Evolutionary conservation across 2,113 vertebrate species (phyloP), one percentile per base, ranked within the genome.

Genomic region (Spermophilus dauricus): DNA sequence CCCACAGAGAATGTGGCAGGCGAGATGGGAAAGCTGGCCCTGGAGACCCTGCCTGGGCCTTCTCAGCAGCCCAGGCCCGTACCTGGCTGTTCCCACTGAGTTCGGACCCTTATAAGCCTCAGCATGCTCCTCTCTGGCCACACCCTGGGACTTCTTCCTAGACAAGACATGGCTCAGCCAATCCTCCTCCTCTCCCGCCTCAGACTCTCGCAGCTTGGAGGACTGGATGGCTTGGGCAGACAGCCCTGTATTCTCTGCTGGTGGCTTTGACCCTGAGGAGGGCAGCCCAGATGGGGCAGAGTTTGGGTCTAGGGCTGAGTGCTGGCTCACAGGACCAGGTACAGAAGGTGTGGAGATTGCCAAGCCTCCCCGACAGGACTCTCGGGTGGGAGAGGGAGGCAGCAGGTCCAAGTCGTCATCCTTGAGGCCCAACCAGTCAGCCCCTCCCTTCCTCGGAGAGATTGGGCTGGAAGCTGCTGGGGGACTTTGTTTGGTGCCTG

Each of bases 371-470:
- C 65, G 82, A 0, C 1, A 58, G n/a, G 95, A 12, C 39, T 97
- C 97, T 56, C 96, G 97, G 16, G 4, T 51, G 24, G 89, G 97
- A 18, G 96, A 85, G 0, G 34, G 4, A 0, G 86, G 86, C 8
- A 93, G 88, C 0, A 69, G 94, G 61, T 98, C 97, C 12, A 73
- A 61, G 24, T 97, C 98, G 0, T 99, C 98, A 5, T 98, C 98
- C 70, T 99, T 99, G 67, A 99, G 98, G 45, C 99, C 99, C 26
- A 99, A 93, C 99, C 99, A 99, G 97, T 99, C 98, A 0, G 98
- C 98, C 1, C 99, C 98, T 51, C 95, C 89, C 69, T 97, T 98
- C 34, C 94, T 97, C 32, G 97, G 92, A 0, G 58, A 87, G 13
- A 96, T 1, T 3, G 98, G 82, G 67, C 98, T 98, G 53, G 89